Evolutionary conservation across 2,797 vertebrate species (phyloP).

Genomic region (Cuculus canorus): DNA sequence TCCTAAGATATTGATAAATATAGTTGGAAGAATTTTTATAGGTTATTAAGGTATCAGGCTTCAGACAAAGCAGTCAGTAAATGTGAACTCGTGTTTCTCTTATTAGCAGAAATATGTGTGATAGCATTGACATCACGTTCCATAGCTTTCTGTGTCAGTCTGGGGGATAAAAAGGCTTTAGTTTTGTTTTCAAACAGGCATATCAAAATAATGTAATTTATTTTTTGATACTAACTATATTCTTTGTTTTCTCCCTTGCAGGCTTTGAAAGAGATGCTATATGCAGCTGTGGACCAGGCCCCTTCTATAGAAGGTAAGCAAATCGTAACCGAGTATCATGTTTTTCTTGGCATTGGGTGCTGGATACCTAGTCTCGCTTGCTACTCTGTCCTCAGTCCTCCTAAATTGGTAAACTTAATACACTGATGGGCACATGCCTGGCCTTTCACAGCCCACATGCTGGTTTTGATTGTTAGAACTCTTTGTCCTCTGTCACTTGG

Average conservation of each 20-base stretch:
- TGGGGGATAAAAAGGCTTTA: constrained; percentile 50
- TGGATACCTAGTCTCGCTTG: not conserved
- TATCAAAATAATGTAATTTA: not conserved
- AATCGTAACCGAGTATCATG: not conserved
- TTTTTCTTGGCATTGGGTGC: constrained; percentile 24
- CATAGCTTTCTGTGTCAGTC: not conserved
- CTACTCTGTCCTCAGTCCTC: constrained; percentile 15
- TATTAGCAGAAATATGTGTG: not conserved
- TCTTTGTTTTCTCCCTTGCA: constrained; percentile 71
- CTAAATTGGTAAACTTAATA: constrained; percentile 56
- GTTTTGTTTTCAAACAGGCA: not conserved
- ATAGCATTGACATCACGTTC: not conserved
- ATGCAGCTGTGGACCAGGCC: constrained; percentile 98
- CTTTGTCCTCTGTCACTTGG: constrained; percentile 27
- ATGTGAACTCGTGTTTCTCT: not conserved
- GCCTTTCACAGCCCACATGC: not conserved
- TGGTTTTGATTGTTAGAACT: constrained; percentile 51
- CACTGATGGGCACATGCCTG: constrained; percentile 24
- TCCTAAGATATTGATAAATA: not conserved
- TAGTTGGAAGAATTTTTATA: not conserved
- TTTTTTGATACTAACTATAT: not conserved
- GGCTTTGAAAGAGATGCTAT: constrained; percentile 99
- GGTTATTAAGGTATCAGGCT: not conserved
- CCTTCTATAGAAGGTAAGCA: constrained; percentile 96
- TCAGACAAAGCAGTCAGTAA: not conserved